phyloP scores from a whole-genome alignment of 1,140 invertebrate species.

The Berghia stephanieae region DNA sequence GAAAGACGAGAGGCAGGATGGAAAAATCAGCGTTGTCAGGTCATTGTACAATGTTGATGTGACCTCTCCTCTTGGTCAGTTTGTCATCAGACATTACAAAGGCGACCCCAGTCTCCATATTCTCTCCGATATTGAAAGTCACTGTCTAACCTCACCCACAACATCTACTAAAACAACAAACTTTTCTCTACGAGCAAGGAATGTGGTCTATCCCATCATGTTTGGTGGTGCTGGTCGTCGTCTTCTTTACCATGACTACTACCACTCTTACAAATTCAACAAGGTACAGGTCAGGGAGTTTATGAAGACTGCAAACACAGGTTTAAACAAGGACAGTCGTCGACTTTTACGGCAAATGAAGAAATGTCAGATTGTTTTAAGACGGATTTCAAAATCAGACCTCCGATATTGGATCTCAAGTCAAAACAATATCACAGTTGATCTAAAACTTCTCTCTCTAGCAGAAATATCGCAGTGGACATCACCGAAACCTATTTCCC shows the following conservation, averaged over 20 bases:
- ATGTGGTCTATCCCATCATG: slow-evolving; percentile 42
- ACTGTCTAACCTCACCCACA: slow-evolving; percentile 49
- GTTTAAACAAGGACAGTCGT: slow-evolving; percentile 44
- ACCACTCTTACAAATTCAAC: slow-evolving; percentile 53
- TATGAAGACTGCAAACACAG: slow-evolving; percentile 40
- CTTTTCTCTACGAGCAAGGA: slow-evolving; percentile 48
- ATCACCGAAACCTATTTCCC: slow-evolving; percentile 5
- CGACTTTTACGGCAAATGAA: slow-evolving; percentile 39
- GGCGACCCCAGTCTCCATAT: slow-evolving; percentile 44
- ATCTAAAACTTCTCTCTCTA: slow-evolving; percentile 30
- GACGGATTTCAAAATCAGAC: slow-evolving; percentile 43
- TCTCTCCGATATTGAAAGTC: slow-evolving; percentile 49
- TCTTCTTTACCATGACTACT: slow-evolving; percentile 32
- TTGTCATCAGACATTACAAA: slow-evolving; percentile 53
- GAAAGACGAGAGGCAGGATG: slow-evolving; percentile 32
- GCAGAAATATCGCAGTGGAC: slow-evolving; percentile 38
- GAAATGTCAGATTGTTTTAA: slow-evolving; percentile 45
- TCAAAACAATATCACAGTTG: slow-evolving; percentile 28
- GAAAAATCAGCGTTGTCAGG: slow-evolving; percentile 19
- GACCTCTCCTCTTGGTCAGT: slow-evolving; percentile 53
- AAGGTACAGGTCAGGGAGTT: slow-evolving; percentile 46
- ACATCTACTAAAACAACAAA: slow-evolving; percentile 48
- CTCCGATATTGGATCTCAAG: slow-evolving; percentile 47
- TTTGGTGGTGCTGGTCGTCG: slow-evolving; percentile 45
- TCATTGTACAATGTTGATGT: slow-evolving; percentile 53